Conservation (phyloP, 2,113 vertebrate genomes). For the Strix aluco region DNA sequence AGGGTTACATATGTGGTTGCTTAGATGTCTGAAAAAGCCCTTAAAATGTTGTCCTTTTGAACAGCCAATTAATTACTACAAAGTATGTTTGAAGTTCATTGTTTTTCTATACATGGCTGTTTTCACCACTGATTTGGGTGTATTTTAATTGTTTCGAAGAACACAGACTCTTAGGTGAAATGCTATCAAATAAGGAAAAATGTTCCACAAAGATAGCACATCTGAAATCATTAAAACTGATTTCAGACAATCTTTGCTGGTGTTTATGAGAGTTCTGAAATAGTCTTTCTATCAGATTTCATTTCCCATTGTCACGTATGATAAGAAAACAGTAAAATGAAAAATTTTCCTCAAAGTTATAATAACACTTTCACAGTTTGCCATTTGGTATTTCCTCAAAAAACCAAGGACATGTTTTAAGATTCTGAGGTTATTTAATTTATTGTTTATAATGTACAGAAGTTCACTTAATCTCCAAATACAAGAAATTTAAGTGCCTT, state of each 20-base stretch:
- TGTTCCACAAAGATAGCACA: neutral
- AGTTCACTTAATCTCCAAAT: neutral
- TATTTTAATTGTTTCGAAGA: neutral
- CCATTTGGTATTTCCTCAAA: neutral
- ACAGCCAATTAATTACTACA: neutral
- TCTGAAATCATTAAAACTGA: neutral
- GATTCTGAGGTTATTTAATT: neutral
- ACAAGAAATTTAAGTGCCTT: neutral
- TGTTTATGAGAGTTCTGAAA: neutral
- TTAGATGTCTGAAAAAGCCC: neutral
- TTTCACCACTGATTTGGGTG: neutral
- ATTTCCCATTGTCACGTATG: slow-evolving; percentile 1
- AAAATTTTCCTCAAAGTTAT: neutral
- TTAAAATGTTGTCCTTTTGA: neutral
- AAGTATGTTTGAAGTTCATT: neutral
- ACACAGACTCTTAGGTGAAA: neutral
- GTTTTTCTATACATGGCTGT: neutral
- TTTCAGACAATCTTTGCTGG: neutral
- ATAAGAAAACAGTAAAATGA: slow-evolving; percentile 5
- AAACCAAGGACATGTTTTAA: neutral
- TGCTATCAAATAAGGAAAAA: neutral
- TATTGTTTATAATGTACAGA: neutral
- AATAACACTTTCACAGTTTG: neutral
- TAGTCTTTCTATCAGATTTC: neutral
- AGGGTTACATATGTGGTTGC: neutral